These are phyloP conservation scores for Caenorhabditis inopinata DNA, from an alignment of 1,140 invertebrate species.

Conservation along the genomic window DNA sequence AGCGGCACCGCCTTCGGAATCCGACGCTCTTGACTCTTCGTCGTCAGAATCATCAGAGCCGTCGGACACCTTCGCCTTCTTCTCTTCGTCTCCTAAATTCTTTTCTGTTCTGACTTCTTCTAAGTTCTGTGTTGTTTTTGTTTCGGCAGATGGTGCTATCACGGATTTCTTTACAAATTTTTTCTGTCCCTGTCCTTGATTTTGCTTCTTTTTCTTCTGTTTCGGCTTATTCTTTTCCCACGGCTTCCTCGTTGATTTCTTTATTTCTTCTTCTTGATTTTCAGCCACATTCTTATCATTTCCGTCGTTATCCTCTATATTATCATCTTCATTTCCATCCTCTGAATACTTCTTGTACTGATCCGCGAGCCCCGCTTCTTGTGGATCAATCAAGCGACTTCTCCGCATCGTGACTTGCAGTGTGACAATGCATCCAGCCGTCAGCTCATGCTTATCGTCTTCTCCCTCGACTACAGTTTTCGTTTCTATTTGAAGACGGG, in stretches of 20 bases:
- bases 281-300: background rate
- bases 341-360: background rate
- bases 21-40: slow-evolving; percentile 48
- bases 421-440: slow-evolving; percentile 93
- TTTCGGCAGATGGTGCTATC: background rate
- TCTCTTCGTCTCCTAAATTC: slow-evolving; percentile 6
- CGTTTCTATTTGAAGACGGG: slow-evolving; percentile 34
- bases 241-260: background rate
- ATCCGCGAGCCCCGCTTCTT: slow-evolving; percentile 9
- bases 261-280: background rate
- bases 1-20: background rate
- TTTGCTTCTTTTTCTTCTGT: background rate
- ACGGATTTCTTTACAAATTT: background rate
- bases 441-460: slow-evolving; percentile 90
- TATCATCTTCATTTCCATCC: slow-evolving; percentile 35
- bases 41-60: slow-evolving; percentile 32
- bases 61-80: background rate
- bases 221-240: slow-evolving; percentile 29
- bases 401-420: slow-evolving; percentile 84
- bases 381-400: slow-evolving; percentile 63
- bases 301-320: slow-evolving; percentile 38
- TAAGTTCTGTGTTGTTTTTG: too few relatives aligned
- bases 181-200: background rate
- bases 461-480: slow-evolving; percentile 84
- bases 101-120: too few relatives aligned